Evolutionary conservation across 2,113 vertebrate species (phyloP).

Genomic region (Damaliscus lunatus): DNA sequence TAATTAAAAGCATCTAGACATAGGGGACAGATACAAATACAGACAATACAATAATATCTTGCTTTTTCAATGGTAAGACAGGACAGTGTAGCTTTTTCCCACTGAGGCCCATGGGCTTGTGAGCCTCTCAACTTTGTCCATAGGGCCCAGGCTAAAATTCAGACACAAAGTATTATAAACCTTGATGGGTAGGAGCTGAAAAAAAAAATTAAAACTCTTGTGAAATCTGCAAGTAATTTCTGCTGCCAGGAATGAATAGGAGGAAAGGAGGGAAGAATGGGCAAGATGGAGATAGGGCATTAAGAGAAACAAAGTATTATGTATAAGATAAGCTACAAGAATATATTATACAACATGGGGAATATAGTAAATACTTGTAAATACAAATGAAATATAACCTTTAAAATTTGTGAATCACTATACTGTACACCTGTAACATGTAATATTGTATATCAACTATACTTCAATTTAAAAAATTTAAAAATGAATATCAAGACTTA

Average conservation of each 20-base stretch:
- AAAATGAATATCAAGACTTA: neutral
- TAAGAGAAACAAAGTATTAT: neutral
- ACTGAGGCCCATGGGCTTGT: neutral
- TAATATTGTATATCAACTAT: neutral
- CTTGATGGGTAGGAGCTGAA: neutral
- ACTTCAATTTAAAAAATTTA: neutral
- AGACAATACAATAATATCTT: neutral
- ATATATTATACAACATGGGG: neutral
- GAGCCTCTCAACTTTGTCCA: neutral
- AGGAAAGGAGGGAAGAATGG: neutral
- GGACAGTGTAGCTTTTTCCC: neutral
- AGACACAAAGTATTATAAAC: neutral
- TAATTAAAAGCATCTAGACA: neutral
- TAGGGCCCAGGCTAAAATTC: neutral
- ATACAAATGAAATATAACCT: neutral
- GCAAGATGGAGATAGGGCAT: neutral
- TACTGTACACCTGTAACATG: neutral
- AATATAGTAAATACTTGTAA: neutral
- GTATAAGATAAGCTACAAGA: neutral
- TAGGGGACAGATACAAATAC: neutral
- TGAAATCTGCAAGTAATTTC: neutral
- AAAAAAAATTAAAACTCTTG: constrained; percentile 1
- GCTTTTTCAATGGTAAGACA: neutral
- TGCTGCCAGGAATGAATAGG: neutral
- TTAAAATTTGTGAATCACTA: neutral